phyloP scores from a whole-genome alignment of 2,888 invertebrate genomes.

The Buathra laborator region DNA sequence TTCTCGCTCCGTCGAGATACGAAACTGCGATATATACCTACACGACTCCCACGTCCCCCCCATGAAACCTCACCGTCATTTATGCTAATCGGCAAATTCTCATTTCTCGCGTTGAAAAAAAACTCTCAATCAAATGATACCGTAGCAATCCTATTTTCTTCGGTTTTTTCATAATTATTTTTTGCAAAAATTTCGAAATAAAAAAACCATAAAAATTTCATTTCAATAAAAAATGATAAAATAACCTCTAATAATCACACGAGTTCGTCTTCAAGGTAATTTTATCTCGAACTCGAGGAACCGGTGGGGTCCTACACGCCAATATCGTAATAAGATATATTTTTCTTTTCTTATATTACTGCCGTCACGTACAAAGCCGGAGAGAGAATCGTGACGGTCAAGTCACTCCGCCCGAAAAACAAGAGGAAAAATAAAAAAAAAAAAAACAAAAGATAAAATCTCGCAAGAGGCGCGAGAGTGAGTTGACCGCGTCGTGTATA shows the following conservation, averaged over 20 bases:
- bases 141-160: constrained; percentile 32
- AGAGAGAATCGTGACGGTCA: constrained; percentile 35
- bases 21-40: constrained; percentile 30
- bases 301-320: background rate
- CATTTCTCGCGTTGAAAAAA: constrained; percentile 73
- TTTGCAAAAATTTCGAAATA: background rate
- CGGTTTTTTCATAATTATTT: constrained; percentile 9
- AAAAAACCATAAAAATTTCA: background rate
- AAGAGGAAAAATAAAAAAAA: background rate
- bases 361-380: constrained; percentile 53
- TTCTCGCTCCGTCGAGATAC: constrained; percentile 54
- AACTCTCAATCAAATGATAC: constrained; percentile 4
- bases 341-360: constrained; percentile 33
- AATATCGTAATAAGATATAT: constrained; percentile 32
- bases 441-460: constrained; percentile 26
- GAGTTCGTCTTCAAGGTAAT: constrained; percentile 14
- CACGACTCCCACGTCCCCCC: constrained; percentile 51
- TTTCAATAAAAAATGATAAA: background rate
- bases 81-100: constrained; percentile 78
- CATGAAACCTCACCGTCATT: constrained; percentile 41
- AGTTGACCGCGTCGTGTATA: constrained; percentile 37
- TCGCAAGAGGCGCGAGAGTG: constrained; percentile 8
- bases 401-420: constrained; percentile 7
- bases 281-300: constrained; percentile 34
- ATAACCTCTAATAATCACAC: background rate